These are phyloP conservation scores for Columba livia DNA, from an alignment of 2,113 vertebrate genomes.

Conservation along the genomic window DNA sequence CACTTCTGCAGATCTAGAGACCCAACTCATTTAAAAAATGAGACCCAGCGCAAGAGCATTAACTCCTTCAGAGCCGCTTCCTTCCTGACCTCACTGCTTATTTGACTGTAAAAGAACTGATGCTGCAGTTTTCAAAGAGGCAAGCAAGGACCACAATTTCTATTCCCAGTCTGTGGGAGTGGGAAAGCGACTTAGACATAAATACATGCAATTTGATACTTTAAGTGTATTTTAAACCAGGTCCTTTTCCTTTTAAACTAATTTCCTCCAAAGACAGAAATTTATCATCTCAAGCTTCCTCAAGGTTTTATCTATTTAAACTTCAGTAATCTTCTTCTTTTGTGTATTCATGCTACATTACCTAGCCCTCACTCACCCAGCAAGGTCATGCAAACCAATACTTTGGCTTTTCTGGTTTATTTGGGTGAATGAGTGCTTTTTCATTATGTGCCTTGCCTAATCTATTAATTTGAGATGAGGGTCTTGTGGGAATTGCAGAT, in stretches of 20 bases:
- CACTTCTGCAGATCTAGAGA: background rate
- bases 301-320: slow-evolving; percentile 38
- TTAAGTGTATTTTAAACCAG: slow-evolving; percentile 4
- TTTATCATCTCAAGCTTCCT: slow-evolving; percentile 24
- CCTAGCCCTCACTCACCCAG: background rate
- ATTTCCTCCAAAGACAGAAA: slow-evolving; percentile 31
- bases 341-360: background rate
- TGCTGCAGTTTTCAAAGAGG: slow-evolving; percentile 31
- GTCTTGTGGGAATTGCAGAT: background rate
- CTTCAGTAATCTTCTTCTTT: background rate
- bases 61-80: slow-evolving; percentile 6
- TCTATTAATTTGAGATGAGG: background rate
- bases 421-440: background rate
- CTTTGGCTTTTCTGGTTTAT: background rate
- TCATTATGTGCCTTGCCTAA: background rate
- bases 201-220: slow-evolving; percentile 40
- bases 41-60: background rate
- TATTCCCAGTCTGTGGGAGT: slow-evolving; percentile 31
- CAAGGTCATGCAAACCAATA: background rate
- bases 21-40: background rate
- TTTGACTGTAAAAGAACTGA: slow-evolving; percentile 30
- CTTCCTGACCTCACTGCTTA: slow-evolving; percentile 26
- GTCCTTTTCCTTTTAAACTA: slow-evolving; percentile 2
- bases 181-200: background rate
- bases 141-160: background rate